These are phyloP conservation scores for Phania funesta DNA, from an alignment of 2,888 invertebrate species.

Conservation along the genomic window DNA sequence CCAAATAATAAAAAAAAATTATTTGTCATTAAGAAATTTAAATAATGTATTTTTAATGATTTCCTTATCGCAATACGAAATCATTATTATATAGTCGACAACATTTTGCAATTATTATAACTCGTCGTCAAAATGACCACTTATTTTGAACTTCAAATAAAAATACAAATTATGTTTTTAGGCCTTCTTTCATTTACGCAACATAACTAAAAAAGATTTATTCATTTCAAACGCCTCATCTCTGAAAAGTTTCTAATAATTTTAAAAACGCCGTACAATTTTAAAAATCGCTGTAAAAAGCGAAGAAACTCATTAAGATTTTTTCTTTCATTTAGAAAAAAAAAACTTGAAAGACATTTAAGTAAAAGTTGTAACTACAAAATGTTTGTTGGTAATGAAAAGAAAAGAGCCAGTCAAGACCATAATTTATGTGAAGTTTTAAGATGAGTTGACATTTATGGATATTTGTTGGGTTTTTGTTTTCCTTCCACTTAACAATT, in stretches of 20 bases:
- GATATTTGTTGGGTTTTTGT: not conserved
- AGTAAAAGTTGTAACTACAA: not conserved
- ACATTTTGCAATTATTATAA: too few species aligned
- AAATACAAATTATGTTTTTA: not conserved
- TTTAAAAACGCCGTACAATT: not conserved
- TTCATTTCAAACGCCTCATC: not conserved
- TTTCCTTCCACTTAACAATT: too few species aligned
- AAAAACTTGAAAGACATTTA: constrained; percentile 3
- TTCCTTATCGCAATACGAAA: too few species aligned
- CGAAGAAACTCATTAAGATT: not conserved
- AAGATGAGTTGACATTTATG: constrained; percentile 60
- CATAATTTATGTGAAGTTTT: constrained; percentile 57
- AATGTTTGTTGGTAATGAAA: not conserved
- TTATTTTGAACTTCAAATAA: too few species aligned
- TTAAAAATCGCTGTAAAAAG: not conserved
- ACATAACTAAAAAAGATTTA: constrained; percentile 24
- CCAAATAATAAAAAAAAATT: too few species aligned
- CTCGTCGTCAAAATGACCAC: too few species aligned
- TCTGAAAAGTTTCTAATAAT: not conserved
- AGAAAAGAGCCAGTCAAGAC: constrained; percentile 1
- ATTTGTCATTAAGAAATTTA: too few species aligned
- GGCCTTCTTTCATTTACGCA: not conserved
- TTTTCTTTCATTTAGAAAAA: not conserved
- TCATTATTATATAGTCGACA: too few species aligned
- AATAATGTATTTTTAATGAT: too few species aligned